Conservation (phyloP, 2,888 invertebrate species). For the Ornithoptera alexandrae region DNA sequence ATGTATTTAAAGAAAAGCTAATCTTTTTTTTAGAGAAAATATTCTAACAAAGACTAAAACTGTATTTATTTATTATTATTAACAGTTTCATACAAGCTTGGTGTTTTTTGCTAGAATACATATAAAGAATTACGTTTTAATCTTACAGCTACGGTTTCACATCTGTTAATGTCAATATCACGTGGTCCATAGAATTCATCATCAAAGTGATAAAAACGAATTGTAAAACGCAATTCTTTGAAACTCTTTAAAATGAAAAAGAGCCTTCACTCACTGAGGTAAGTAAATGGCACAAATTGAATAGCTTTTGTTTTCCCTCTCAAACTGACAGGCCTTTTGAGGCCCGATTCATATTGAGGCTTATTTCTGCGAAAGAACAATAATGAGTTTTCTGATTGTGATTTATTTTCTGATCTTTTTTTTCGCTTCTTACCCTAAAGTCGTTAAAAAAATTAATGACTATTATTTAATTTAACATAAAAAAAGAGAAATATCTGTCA, state of each 20-base stretch:
- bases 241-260: constrained; percentile 21
- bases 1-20: too few species aligned
- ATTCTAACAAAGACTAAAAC: neutral
- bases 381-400: constrained; percentile 14
- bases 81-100: too few species aligned
- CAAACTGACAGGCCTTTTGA: constrained; percentile 24
- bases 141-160: neutral
- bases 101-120: too few species aligned
- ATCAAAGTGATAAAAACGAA: constrained; percentile 7
- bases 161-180: neutral
- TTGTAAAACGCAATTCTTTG: constrained; percentile 3
- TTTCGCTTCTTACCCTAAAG: too few species aligned
- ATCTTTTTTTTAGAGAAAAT: neutral
- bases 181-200: neutral
- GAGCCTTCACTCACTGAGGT: constrained; percentile 15
- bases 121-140: neutral
- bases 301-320: constrained; percentile 25
- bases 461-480: neutral
- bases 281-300: constrained; percentile 23
- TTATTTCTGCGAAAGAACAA: constrained; percentile 12
- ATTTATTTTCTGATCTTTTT: constrained; percentile 7
- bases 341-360: constrained; percentile 14
- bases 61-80: neutral
- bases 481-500: neutral
- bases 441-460: neutral